These are phyloP conservation scores for Drosophila teissieri DNA, from an alignment of 1,140 invertebrate genomes.

Conservation along the genomic window DNA sequence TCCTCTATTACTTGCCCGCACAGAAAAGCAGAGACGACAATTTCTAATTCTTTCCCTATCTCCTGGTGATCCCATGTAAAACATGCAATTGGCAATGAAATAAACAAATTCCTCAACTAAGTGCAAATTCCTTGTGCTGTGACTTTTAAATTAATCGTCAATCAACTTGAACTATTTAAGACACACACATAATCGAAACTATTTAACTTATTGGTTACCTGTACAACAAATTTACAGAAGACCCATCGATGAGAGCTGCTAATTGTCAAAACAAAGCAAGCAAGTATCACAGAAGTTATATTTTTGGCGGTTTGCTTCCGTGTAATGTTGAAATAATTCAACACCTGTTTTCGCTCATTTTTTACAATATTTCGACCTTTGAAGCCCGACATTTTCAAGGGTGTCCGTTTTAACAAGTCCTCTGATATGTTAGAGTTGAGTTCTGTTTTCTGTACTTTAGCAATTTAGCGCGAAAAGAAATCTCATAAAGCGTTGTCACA, in stretches of 20 bases:
- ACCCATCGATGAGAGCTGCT: background rate
- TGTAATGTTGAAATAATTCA: background rate
- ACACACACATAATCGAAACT: slow-evolving; percentile 21
- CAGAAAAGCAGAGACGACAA: slow-evolving; percentile 39
- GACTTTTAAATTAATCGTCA: slow-evolving; percentile 26
- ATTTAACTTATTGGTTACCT: slow-evolving; percentile 64
- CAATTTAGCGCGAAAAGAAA: slow-evolving; percentile 84
- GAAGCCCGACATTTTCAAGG: slow-evolving; percentile 20
- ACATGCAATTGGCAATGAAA: slow-evolving; percentile 17
- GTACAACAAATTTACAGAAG: slow-evolving; percentile 63
- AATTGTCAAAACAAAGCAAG: background rate
- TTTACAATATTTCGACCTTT: background rate
- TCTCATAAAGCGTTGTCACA: slow-evolving; percentile 61
- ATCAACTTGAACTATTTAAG: slow-evolving; percentile 25
- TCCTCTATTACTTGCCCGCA: slow-evolving; percentile 13
- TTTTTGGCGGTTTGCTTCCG: background rate
- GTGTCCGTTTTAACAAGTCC: slow-evolving; percentile 41
- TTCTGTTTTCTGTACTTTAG: slow-evolving; percentile 63
- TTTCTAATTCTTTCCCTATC: slow-evolving; percentile 25
- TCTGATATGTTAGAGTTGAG: slow-evolving; percentile 59
- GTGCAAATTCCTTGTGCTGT: slow-evolving; percentile 23
- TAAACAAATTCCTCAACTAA: slow-evolving; percentile 29
- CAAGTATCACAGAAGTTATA: slow-evolving; percentile 2
- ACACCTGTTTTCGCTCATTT: background rate
- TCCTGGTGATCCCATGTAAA: slow-evolving; percentile 22